These are phyloP conservation scores for Marcusenius ussheri DNA, from an alignment of 2,113 vertebrate genomes.

Conservation along the genomic window DNA sequence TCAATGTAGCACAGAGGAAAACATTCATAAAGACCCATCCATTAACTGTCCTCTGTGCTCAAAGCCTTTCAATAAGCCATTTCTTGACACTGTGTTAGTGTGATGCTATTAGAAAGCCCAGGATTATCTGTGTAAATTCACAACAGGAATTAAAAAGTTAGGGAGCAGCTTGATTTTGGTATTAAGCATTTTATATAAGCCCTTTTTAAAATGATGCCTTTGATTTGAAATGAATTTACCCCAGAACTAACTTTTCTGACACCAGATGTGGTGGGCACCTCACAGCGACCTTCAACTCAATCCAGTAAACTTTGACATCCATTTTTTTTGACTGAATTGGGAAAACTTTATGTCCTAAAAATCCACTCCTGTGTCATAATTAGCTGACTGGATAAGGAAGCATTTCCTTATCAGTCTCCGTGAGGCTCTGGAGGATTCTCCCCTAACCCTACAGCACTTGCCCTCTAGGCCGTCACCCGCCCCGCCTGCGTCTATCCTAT, in stretches of 20 bases:
- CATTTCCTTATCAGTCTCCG: not conserved
- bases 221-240: not conserved
- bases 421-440: not conserved
- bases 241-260: not conserved
- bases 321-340: not conserved
- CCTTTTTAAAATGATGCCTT: not conserved
- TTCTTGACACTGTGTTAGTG: not conserved
- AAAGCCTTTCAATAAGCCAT: not conserved
- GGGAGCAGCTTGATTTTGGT: not conserved
- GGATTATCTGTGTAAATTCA: not conserved
- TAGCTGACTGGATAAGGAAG: not conserved
- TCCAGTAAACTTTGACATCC: not conserved
- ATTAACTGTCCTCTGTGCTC: not conserved
- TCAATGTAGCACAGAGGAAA: not conserved
- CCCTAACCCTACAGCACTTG: not conserved
- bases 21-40: not conserved
- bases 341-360: not conserved
- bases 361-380: not conserved
- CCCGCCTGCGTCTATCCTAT: not conserved
- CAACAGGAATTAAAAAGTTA: not conserved
- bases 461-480: not conserved
- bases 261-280: not conserved
- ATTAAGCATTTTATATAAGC: not conserved
- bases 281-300: not conserved
- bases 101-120: not conserved